These are phyloP conservation scores for Elachura formosa DNA, from an alignment of 2,113 vertebrate genomes.

Conservation along the genomic window DNA sequence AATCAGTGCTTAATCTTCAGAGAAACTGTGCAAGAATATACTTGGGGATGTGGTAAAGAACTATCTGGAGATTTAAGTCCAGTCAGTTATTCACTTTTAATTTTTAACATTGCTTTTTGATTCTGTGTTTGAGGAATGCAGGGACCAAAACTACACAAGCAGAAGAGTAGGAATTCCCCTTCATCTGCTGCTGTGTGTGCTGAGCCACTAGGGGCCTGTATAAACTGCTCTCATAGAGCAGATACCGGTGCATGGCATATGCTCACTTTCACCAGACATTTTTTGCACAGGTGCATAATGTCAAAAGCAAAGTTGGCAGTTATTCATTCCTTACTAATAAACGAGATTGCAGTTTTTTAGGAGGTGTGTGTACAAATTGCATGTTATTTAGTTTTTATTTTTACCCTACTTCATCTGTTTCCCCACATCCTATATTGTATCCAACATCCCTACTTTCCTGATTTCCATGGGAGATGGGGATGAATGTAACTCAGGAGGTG, in stretches of 20 bases:
- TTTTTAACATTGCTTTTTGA: neutral
- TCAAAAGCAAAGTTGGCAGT: neutral
- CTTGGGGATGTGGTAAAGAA: neutral
- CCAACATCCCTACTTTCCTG: accelerated
- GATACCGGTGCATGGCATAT: slow-evolving; percentile 43
- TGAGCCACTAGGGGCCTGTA: slow-evolving; percentile 91
- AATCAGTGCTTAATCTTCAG: neutral
- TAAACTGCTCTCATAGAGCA: slow-evolving; percentile 72
- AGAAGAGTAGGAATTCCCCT: slow-evolving; percentile 64
- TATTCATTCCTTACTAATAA: neutral
- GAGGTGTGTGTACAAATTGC: neutral
- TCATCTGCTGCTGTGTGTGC: slow-evolving; percentile 74
- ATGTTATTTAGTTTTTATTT: neutral
- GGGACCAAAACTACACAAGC: slow-evolving; percentile 18
- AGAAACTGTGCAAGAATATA: neutral
- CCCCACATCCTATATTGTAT: neutral
- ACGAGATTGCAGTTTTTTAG: neutral
- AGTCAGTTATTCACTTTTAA: neutral
- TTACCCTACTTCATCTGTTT: neutral
- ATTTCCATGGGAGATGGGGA: neutral
- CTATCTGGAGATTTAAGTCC: neutral
- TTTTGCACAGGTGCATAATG: neutral
- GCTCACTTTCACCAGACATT: slow-evolving; percentile 49
- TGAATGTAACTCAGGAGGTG: neutral
- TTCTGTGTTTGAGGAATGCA: neutral